Evolutionary conservation across 2,113 vertebrate species (phyloP).

Genomic region (Trematomus loennbergii): DNA sequence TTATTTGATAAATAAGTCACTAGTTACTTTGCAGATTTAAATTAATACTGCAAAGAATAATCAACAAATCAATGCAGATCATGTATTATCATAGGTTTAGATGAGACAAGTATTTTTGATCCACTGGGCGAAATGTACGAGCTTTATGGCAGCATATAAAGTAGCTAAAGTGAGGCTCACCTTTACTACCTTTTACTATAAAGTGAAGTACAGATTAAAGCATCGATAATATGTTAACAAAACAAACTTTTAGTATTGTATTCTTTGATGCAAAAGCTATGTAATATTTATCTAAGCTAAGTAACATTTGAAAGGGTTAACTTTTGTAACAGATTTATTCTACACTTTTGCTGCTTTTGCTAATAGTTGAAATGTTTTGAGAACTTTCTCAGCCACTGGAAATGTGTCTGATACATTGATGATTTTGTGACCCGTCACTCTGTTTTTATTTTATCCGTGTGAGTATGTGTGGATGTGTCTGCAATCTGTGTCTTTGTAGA

Average conservation of each 20-base stretch:
- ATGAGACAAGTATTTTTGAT: not conserved
- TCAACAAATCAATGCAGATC: not conserved
- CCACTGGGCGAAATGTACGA: not conserved
- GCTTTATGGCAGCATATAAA: not conserved
- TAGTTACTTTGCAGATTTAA: not conserved
- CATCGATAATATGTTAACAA: not conserved
- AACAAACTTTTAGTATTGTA: not conserved
- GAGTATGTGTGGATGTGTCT: not conserved
- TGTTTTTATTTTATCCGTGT: not conserved
- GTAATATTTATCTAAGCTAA: too few relatives aligned
- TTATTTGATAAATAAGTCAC: not conserved
- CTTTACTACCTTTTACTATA: not conserved
- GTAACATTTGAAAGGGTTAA: too few relatives aligned
- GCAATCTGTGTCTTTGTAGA: not conserved
- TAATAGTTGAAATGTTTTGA: not conserved
- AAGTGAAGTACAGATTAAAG: not conserved
- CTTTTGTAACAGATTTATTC: not conserved
- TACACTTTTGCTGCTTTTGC: not conserved
- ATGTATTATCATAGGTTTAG: not conserved
- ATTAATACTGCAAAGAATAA: not conserved
- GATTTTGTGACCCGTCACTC: constrained; percentile 17
- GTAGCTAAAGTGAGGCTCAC: not conserved
- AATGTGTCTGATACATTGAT: not conserved
- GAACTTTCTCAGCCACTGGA: not conserved
- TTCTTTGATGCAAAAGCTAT: too few relatives aligned